Evolutionary conservation across 2,113 vertebrate species (phyloP), one percentile per base, ranked within the genome.

Genomic region (Anoura caudifer): DNA sequence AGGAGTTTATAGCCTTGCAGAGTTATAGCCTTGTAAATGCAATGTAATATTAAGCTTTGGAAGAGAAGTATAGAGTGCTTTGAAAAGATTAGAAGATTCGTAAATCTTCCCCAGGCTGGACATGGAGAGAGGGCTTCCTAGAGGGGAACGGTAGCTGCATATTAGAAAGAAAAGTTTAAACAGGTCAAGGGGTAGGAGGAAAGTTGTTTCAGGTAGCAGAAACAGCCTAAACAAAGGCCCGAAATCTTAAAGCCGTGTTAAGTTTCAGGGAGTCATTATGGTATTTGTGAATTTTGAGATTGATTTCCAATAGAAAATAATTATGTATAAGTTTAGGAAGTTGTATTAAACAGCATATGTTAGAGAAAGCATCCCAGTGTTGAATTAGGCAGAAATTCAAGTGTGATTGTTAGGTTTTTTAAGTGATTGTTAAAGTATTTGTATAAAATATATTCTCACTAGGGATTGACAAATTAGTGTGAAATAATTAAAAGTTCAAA

Each of bases 261-360:
- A 76, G 12, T 92, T 94, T 88, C 50, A 94, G 69, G 36, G 95
- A 93, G 16, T 70, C 4, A 33, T 92, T 41, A 70, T 54, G 31
- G 12, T 96, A 3, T 70, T 88, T 95, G 17, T 70, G 45, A 19
- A 73, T 90, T 61, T 38, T 93, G 84, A 88, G 33, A 15, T 67
- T 88, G 36, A 95, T 95, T 96, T 97, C 76, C 89, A 45, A 93
- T 59, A 89, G 41, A 76, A 90, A 92, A 87, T 75, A 97, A 93
- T 70, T 96, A 36, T 86, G 2, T 85, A 52, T 84, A 56, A 86
- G 19, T 91, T 82, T 93, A 93, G 54, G 28, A 90, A 96, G 63
- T 85, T 88, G 56, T 47, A 50, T 87, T 54, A 80, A 91, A 90
- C 8, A 91, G 9, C 3, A 28, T 70, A 82, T 84, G 16, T 89